Base-by-base conservation (phyloP, 2,888 invertebrate genomes). In the Lamellibrachia columna region DNA sequence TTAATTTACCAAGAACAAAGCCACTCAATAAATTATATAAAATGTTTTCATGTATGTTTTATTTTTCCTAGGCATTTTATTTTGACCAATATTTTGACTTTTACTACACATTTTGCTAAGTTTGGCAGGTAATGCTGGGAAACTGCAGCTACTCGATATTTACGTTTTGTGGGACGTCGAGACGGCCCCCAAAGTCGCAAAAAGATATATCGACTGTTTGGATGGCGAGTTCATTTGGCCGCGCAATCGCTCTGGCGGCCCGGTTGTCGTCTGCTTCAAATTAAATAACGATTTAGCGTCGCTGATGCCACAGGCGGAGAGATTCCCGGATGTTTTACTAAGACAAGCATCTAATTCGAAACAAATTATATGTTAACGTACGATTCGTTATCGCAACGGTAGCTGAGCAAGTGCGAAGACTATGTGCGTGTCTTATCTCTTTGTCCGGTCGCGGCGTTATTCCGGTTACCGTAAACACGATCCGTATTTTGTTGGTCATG, bases 271-370 rank as follows among this genome's bases (percentile, higher is more conserved):
- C 75, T 75, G 75, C 75, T 75, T 75, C 75, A n/a, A 75, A 75
- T 75, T 75, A 75, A 75, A 75, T 75, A 75, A 75, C 75, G 75
- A 75, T 75, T 75, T 75, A 75, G 75, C 75, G 22, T 75, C 75
- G 75, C 75, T 15, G 75, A 75, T 75, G 75, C 75, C 75, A 75
- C 22, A 75, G 75, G 75, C 75, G 75, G 75, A 55, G 15, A 75
- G 75, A 75, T 75, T 75, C 75, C 75, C 75, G 75, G 75, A 75
- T 75, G 75, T 75, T 75, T 75, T 75, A 75, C 75, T 75, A 75
- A 75, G 75, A 75, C 75, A 75, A 75, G 75, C 75, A 75, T 75
- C 75, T 75, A 75, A 75, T 75, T 75, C 75, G 75, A 75, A 75
- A 75, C 75, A 75, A 75, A 75, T 75, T 75, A 75, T 75, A 75